Base-by-base conservation (phyloP, 2,888 invertebrate genomes). In the Panopea generosa region DNA sequence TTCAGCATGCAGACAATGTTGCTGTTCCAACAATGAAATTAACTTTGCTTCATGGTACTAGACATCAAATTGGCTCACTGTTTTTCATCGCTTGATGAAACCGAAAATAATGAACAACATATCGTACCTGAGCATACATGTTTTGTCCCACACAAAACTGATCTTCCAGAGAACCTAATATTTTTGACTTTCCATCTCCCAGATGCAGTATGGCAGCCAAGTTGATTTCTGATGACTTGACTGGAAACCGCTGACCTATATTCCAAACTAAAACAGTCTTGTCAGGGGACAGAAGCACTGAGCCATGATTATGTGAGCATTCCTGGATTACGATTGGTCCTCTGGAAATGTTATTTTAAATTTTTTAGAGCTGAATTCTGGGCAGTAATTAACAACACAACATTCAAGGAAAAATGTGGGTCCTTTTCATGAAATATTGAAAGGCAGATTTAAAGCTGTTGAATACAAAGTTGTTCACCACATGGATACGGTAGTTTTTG, bases 71-170 rank as follows among this genome's bases (percentile, higher is more conserved):
- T n/a, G n/a, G n/a, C n/a, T n/a, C n/a, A n/a, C n/a, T n/a, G n/a
- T n/a, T n/a, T n/a, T n/a, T n/a, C n/a, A n/a, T n/a, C n/a, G n/a
- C n/a, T n/a, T n/a, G n/a, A n/a, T n/a, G n/a, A n/a, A n/a, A n/a
- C n/a, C n/a, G n/a, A n/a, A n/a, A n/a, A n/a, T n/a, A n/a, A n/a
- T n/a, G n/a, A n/a, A n/a, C n/a, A n/a, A n/a, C n/a, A n/a, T n/a
- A n/a, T 33, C 6, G 50, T 75, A 90, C 89, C 84, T 87, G 86
- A 47, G 88, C 89, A 84, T 88, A 91, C 16, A 88, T 82, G 77
- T 89, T 90, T 57, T 86, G 87, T n/a, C 87, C 89, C 6, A 82
- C 77, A 85, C 90, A 90, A 74, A 91, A 90, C 33, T 84, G 84
- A 57, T 89, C 89, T 56, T 90, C 89, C 62, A 52, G 59, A 22